Evolutionary conservation across 2,797 vertebrate species (phyloP).

Genomic region (Mycteria americana): DNA sequence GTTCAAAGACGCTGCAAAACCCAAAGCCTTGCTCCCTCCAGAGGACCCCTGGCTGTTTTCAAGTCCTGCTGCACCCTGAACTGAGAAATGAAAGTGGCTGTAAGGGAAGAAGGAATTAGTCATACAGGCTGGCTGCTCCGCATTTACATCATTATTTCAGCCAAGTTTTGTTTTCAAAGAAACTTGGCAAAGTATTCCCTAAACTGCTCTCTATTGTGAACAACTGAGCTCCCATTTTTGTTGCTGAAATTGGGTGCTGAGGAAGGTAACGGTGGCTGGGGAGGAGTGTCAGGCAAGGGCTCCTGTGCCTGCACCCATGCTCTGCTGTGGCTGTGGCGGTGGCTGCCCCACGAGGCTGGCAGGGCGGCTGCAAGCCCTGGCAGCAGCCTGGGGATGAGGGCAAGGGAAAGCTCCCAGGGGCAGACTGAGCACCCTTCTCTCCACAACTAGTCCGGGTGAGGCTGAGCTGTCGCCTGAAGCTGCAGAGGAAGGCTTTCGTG

Average conservation of each 20-base stretch:
- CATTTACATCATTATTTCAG: background rate
- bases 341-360: background rate
- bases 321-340: fast-evolving
- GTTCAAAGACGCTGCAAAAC: background rate
- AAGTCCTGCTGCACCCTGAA: background rate
- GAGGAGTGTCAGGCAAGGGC: background rate
- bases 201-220: background rate
- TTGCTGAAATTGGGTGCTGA: background rate
- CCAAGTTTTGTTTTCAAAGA: background rate
- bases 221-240: background rate
- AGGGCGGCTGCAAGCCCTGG: background rate
- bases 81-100: background rate
- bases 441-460: fast-evolving
- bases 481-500: background rate
- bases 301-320: background rate
- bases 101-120: background rate
- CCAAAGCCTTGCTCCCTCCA: background rate
- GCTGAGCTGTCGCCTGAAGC: background rate
- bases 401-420: fast-evolving
- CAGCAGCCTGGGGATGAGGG: background rate
- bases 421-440: background rate
- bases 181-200: background rate
- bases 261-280: too few species aligned
- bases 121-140: background rate
- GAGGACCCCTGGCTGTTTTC: background rate